These are phyloP conservation scores for Myripristis jacobus DNA, from an alignment of 2,797 vertebrate genomes.

Conservation along the genomic window DNA sequence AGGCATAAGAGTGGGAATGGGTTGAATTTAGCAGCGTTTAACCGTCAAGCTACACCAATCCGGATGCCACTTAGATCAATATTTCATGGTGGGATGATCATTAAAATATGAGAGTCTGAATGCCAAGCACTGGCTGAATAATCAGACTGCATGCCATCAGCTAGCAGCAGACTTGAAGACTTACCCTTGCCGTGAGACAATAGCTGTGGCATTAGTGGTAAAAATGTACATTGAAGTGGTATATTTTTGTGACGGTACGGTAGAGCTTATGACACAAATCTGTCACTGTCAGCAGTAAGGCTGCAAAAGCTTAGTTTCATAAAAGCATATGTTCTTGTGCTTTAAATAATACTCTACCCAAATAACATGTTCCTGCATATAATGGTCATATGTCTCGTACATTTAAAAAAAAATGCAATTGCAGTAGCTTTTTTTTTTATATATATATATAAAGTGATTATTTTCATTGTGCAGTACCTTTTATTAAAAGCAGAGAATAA, in stretches of 20 bases:
- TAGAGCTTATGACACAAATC: constrained; percentile 5
- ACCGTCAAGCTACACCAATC: constrained; percentile 62
- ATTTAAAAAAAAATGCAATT: constrained; percentile 31
- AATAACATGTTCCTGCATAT: constrained; percentile 14
- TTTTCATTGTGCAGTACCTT: constrained; percentile 31
- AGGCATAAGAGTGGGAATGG: constrained; percentile 37
- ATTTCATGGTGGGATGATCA: constrained; percentile 79
- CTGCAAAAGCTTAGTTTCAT: constrained; percentile 15
- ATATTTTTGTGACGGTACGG: constrained; percentile 1
- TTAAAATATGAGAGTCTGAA: constrained; percentile 83
- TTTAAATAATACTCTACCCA: constrained; percentile 22
- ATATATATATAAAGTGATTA: neutral
- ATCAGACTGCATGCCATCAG: constrained; percentile 59
- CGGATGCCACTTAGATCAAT: constrained; percentile 78
- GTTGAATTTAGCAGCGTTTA: constrained; percentile 71
- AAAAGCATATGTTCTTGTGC: constrained; percentile 4
- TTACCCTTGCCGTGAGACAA: constrained; percentile 31
- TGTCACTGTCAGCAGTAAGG: neutral
- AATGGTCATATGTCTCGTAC: neutral
- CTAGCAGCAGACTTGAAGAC: constrained; percentile 20
- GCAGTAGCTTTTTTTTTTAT: neutral
- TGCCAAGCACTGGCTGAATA: constrained; percentile 75
- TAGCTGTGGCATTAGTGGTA: constrained; percentile 13
- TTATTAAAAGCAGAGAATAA: constrained; percentile 41
- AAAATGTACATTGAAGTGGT: constrained; percentile 21